Evolutionary conservation across 2,888 invertebrate genomes (phyloP), one percentile per base, ranked within the genome.

Genomic region (Hydrotaea diabolus): DNA sequence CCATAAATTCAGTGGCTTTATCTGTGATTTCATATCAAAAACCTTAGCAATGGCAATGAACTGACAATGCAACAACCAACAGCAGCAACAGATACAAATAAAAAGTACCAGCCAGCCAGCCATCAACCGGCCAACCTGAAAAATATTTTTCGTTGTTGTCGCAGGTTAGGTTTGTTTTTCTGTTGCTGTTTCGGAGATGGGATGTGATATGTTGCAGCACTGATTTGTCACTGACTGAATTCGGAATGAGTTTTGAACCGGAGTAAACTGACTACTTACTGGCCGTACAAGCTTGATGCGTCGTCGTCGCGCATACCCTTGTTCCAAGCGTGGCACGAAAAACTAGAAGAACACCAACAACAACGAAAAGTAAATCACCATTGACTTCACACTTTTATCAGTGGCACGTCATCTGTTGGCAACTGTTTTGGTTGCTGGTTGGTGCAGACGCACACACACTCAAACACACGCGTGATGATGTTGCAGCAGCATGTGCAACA

Each of bases 1-100:
- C 85, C 75, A 82, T 86, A 85, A 86, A 86, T 86, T 80, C 75
- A 46, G 75, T 59, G 77, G 73, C 78, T 83, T 31, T 86, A 86
- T 86, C 86, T 85, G 66, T 78, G 59, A 74, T 49, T 80, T 73
- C 59, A 59, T 72, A 80, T 84, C 84, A 46, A 66, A 36, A 81
- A 78, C 71, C 77, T 76, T 73, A 72, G 80, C 82, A 78, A 79
- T 81, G 80, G 81, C 76, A 82, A 79, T 81, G 75, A 62, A 64
- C 77, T 80, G 77, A 11, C 43, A 46, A 66, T 23, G 26, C 64
- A 71, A 72, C 73, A 72, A 71, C 62, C n/a, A 62, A 53, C 55
- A 76, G 21, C 49, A 39, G 26, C 75, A 75, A 15, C 76, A 72
- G 21, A n/a, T n/a, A n/a, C n/a, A n/a, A n/a, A n/a, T n/a, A 31